Percentiles rank a stretch among this genome's conserved stretches.
phyloP scores from a whole-genome alignment of 2,797 vertebrate genomes.

The Tragopan temminckii region DNA sequence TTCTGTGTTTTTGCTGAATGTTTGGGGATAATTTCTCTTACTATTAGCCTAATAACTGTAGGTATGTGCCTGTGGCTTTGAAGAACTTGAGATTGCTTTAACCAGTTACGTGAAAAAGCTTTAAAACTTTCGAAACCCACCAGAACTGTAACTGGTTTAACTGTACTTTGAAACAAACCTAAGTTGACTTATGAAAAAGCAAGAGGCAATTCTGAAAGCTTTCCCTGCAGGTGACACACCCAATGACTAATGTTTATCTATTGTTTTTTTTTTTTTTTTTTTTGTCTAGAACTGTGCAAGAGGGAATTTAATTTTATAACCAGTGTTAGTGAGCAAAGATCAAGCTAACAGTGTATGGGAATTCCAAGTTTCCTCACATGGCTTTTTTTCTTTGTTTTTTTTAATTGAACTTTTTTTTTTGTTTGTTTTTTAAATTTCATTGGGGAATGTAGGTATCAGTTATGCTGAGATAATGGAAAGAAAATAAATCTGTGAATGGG shows the following conservation, averaged over 20 bases:
- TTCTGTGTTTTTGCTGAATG: neutral
- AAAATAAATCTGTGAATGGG: neutral
- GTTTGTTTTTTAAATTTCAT: neutral
- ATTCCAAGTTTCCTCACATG: neutral
- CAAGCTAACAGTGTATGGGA: neutral
- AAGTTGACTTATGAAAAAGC: neutral
- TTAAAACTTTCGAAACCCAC: neutral
- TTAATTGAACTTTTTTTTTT: too few relatives aligned
- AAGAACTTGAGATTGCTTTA: neutral
- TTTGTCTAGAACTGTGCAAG: neutral
- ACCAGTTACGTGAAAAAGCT: neutral
- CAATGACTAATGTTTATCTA: neutral
- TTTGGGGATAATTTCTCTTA: neutral
- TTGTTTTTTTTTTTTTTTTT: too few relatives aligned
- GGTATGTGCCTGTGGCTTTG: neutral
- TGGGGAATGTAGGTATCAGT: neutral
- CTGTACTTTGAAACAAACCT: neutral
- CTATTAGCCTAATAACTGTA: neutral
- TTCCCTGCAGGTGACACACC: neutral
- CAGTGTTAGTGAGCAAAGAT: accelerated
- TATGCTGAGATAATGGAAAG: neutral
- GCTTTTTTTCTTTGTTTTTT: neutral
- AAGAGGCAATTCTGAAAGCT: neutral
- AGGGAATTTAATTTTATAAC: neutral
- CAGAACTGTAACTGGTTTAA: neutral